phyloP scores from a whole-genome alignment of 92 coral and sea anemone genomes.

The Nematostella vectensis region DNA sequence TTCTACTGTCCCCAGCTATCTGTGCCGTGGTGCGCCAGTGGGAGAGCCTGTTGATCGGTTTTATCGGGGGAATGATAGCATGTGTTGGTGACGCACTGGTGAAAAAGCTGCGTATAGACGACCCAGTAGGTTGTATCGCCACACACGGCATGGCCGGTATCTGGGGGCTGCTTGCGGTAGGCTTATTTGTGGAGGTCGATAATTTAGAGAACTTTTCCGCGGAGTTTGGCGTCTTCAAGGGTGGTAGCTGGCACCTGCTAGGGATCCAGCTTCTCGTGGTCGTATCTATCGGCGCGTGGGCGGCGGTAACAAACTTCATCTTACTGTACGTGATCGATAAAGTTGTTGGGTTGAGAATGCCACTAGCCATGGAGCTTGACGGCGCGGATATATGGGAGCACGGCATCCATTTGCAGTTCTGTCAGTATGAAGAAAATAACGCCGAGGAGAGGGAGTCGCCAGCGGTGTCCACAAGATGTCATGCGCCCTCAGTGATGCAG shows the following conservation, averaged over 20 bases:
- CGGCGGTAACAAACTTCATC: conserved; percentile 36
- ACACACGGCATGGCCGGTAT: conserved; percentile 53
- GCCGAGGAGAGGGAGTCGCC: too few species aligned
- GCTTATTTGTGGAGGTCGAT: conserved; percentile 59
- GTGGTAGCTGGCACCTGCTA: conserved; percentile 59
- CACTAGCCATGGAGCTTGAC: conserved; percentile 63
- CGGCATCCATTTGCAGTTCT: conserved; percentile 49
- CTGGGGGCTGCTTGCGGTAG: conserved; percentile 84
- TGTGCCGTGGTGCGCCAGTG: conserved; percentile 73
- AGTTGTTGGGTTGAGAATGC: conserved; percentile 36
- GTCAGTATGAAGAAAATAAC: too few species aligned
- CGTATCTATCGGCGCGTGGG: conserved; percentile 40
- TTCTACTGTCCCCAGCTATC: conserved; percentile 54
- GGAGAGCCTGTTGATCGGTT: conserved; percentile 70
- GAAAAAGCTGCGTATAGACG: conserved; percentile 67
- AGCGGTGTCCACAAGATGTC: too few species aligned
- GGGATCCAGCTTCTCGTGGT: conserved; percentile 49
- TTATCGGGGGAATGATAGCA: conserved; percentile 59
- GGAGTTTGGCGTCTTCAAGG: conserved; percentile 42
- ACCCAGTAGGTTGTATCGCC: conserved; percentile 81
- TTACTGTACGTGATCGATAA: conserved; percentile 35
- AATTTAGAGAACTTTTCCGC: conserved; percentile 38
- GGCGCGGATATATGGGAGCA: conserved; percentile 85
- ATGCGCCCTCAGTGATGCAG: too few species aligned
- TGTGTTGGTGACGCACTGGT: conserved; percentile 42